Percentiles rank a stretch among this genome's conserved stretches.
These are phyloP conservation scores for Candoia aspera DNA, from an alignment of 2,113 vertebrate genomes.

Conservation along the genomic window DNA sequence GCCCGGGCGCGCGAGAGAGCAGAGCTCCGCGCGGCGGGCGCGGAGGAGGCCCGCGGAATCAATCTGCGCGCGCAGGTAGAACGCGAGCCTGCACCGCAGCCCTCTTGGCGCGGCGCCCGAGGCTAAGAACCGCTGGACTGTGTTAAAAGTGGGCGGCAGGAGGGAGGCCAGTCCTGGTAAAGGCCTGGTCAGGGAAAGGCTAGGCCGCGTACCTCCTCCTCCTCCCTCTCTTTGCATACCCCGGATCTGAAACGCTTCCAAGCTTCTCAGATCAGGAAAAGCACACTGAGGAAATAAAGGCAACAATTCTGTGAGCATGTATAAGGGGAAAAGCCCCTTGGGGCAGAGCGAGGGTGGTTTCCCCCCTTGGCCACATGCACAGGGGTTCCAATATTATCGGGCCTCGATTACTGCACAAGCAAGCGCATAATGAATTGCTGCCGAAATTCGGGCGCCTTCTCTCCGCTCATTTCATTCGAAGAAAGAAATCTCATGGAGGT, in stretches of 20 bases:
- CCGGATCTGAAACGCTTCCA: neutral
- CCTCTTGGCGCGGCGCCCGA: neutral
- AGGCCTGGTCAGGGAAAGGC: neutral
- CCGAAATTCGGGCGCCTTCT: neutral
- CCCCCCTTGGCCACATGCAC: neutral
- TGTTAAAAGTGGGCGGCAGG: neutral
- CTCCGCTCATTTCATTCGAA: neutral
- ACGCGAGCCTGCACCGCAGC: neutral
- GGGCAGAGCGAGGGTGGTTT: neutral
- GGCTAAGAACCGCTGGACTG: too few relatives aligned
- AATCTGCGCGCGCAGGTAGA: neutral
- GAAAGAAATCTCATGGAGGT: neutral
- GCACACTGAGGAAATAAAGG: neutral
- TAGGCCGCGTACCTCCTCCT: neutral
- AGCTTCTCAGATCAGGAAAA: neutral
- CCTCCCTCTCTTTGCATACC: neutral
- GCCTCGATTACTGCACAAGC: neutral
- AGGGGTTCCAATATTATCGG: neutral
- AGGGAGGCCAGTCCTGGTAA: neutral
- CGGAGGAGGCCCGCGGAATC: neutral
- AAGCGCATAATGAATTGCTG: neutral
- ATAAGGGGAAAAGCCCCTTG: neutral
- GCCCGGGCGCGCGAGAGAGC: neutral
- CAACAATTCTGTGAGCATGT: neutral
- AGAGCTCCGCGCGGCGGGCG: neutral